These are phyloP conservation scores for Rhea pennata DNA, from an alignment of 2,113 vertebrate genomes.

Conservation along the genomic window DNA sequence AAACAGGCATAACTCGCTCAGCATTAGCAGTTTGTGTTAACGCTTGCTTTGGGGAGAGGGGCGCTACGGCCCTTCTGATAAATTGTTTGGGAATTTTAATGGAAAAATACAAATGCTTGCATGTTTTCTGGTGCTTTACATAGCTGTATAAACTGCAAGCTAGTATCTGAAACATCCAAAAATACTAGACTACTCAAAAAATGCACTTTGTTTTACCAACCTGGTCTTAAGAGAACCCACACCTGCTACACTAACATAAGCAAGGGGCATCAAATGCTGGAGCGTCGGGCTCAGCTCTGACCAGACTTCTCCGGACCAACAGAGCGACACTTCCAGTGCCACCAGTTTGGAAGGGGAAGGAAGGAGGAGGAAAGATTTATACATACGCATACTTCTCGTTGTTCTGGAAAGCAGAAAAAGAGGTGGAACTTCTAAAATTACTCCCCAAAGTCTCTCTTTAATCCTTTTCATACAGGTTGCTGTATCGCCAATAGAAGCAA, in stretches of 20 bases:
- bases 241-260: background rate
- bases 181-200: background rate
- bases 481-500: background rate
- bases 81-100: background rate
- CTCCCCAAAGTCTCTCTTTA: background rate
- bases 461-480: background rate
- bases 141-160: background rate
- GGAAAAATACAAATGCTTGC: background rate
- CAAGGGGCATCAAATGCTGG: background rate
- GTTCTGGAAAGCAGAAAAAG: background rate
- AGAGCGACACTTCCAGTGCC: background rate
- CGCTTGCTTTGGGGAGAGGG: background rate
- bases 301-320: background rate
- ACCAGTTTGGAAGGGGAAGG: background rate
- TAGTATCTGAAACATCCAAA: background rate
- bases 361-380: background rate
- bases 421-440: no score
- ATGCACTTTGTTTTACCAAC: background rate
- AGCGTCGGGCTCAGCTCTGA: background rate
- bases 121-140: no score
- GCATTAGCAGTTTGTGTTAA: background rate
- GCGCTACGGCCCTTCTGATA: background rate
- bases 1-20: background rate
- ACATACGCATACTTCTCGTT: fast-evolving
- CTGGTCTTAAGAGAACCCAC: background rate